These are phyloP conservation scores for Vidua macroura DNA, from an alignment of 2,113 vertebrate species.

Conservation along the genomic window DNA sequence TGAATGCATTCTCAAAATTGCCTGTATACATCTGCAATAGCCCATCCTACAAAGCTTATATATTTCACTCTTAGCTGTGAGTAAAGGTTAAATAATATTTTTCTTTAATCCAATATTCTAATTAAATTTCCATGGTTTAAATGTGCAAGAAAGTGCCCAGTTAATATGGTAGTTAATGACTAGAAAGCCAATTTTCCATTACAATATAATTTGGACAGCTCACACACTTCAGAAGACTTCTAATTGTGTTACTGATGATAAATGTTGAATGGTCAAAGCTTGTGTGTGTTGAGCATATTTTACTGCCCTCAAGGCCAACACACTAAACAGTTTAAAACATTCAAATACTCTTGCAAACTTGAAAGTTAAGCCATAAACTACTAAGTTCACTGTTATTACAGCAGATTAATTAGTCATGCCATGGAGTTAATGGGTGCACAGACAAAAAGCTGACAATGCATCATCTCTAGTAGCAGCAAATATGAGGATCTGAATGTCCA, in stretches of 20 bases:
- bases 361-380: background rate
- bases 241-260: background rate
- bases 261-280: background rate
- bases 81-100: background rate
- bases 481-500: background rate
- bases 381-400: background rate
- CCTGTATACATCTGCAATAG: background rate
- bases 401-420: background rate
- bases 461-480: background rate
- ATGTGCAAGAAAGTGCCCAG: background rate
- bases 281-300: background rate
- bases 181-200: background rate
- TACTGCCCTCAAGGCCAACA: background rate
- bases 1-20: background rate
- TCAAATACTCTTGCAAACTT: background rate
- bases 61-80: background rate
- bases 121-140: background rate
- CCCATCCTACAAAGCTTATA: background rate
- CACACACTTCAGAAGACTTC: background rate
- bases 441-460: background rate
- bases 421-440: background rate
- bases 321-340: background rate
- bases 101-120: conserved; percentile 10
- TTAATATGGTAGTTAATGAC: conserved; percentile 26
- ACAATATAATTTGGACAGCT: conserved; percentile 1